A percentile compares a stretch with the other conserved stretches of the same genome.
These are phyloP conservation scores for Salminus brasiliensis DNA, from an alignment of 2,113 vertebrate genomes.

Conservation along the genomic window DNA sequence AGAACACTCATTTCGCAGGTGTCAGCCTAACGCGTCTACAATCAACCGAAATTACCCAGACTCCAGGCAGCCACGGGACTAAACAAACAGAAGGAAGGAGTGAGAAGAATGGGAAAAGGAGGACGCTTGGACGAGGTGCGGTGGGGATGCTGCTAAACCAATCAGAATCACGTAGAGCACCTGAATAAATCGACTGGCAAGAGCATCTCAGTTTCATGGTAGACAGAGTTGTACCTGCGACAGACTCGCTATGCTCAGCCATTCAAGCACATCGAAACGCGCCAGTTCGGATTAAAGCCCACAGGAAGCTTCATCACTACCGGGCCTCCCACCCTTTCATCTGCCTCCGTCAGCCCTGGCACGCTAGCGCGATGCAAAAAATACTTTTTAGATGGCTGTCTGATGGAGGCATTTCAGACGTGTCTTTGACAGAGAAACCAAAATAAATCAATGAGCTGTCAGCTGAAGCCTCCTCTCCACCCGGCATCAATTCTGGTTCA, in stretches of 20 bases:
- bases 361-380: not conserved
- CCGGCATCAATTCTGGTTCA: conserved; percentile 26
- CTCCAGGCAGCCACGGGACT: not conserved
- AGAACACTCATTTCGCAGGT: conserved; percentile 31
- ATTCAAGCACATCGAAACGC: not conserved
- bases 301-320: not conserved
- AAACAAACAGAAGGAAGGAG: not conserved
- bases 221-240: not conserved
- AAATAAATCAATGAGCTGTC: conserved; percentile 49
- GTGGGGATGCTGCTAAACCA: not conserved
- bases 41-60: conserved; percentile 22
- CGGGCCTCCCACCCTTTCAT: not conserved
- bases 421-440: conserved; percentile 31
- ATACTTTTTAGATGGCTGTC: not conserved
- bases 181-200: not conserved
- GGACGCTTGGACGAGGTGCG: not conserved
- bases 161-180: not conserved
- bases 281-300: conserved; percentile 4
- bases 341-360: not conserved
- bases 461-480: conserved; percentile 27
- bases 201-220: not conserved
- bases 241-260: not conserved
- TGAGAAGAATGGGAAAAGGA: conserved; percentile 31
- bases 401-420: conserved; percentile 19
- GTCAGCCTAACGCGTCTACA: conserved; percentile 12